Conservation (phyloP, 2,113 vertebrate species). For the Picathartes gymnocephalus region DNA sequence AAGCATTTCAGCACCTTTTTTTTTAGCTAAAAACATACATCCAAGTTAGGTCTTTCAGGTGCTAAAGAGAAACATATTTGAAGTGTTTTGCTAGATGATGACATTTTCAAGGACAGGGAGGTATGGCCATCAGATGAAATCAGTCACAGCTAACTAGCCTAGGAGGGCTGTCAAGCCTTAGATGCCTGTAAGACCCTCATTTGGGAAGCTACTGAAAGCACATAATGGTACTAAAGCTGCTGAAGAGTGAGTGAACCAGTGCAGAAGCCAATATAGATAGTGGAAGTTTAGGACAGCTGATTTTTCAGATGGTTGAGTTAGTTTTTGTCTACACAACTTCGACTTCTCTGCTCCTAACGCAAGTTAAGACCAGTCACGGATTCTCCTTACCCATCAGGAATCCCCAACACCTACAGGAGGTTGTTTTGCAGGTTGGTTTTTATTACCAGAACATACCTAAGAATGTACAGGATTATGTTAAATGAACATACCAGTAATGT, state of each 20-base stretch:
- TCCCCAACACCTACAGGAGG: background rate
- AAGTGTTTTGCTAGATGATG: background rate
- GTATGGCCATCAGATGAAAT: background rate
- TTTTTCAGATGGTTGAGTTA: background rate
- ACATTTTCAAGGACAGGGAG: background rate
- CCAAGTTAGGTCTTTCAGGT: background rate
- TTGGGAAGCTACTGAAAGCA: background rate
- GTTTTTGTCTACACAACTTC: background rate
- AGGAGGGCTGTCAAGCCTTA: background rate
- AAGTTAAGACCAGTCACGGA: background rate
- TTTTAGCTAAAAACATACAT: background rate
- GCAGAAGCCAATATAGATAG: background rate
- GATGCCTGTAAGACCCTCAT: background rate
- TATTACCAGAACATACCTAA: background rate
- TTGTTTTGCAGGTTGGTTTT: background rate
- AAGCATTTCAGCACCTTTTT: background rate
- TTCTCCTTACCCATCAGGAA: background rate
- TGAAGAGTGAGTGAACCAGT: background rate
- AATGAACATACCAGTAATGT: background rate
- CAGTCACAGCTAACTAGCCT: background rate
- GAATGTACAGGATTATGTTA: background rate
- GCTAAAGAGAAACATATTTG: background rate
- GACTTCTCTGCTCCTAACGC: background rate
- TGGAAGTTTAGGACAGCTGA: background rate
- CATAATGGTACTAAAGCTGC: background rate